These are phyloP conservation scores for Parasteatoda lunata DNA, from an alignment of 2,888 invertebrate species.

Conservation along the genomic window DNA sequence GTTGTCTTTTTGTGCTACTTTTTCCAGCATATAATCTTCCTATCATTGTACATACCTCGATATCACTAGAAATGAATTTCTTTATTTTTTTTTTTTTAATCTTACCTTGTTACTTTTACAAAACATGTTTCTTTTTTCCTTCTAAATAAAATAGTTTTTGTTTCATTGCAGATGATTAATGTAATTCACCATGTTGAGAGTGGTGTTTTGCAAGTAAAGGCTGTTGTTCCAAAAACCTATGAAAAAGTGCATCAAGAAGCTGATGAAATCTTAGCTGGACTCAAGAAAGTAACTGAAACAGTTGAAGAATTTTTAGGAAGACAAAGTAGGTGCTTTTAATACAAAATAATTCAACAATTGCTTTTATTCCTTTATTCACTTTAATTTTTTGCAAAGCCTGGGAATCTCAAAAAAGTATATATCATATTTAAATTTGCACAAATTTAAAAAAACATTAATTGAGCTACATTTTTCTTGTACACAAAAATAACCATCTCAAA, in stretches of 20 bases:
- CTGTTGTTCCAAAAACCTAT: constrained; percentile 52
- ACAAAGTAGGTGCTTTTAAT: constrained; percentile 30
- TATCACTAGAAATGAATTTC: background rate
- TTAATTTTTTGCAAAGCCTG: too few species aligned
- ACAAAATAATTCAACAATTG: too few species aligned
- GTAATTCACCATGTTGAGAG: constrained; percentile 56
- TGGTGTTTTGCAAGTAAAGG: constrained; percentile 34
- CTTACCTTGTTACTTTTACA: background rate
- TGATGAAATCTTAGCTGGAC: constrained; percentile 45
- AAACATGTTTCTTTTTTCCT: background rate
- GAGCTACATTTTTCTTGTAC: too few species aligned
- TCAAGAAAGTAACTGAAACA: constrained; percentile 46
- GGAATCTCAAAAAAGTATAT: too few species aligned
- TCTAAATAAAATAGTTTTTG: too few species aligned
- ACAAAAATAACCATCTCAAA: too few species aligned
- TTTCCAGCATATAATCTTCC: too few species aligned
- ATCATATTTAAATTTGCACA: too few species aligned
- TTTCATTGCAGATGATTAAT: constrained; percentile 39
- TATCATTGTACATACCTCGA: too few species aligned
- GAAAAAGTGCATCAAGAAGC: constrained; percentile 55
- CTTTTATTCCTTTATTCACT: too few species aligned
- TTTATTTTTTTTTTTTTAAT: background rate
- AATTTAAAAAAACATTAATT: too few species aligned
- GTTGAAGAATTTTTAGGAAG: constrained; percentile 50
- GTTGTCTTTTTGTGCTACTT: too few species aligned